These are phyloP conservation scores for Mustela lutreola DNA, from an alignment of 2,113 vertebrate species.

Conservation along the genomic window DNA sequence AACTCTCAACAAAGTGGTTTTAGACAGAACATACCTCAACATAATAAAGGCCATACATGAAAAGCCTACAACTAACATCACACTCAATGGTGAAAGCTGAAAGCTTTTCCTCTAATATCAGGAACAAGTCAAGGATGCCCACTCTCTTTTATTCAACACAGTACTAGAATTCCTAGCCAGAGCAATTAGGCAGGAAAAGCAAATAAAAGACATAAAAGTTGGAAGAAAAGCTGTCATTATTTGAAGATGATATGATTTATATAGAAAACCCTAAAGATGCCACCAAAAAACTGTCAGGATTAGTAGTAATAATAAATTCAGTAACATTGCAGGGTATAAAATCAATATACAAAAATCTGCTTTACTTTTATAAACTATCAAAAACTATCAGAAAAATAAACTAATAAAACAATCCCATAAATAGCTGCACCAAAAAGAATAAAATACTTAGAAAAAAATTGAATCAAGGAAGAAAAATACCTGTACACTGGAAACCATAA, in stretches of 20 bases:
- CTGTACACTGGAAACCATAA: not conserved
- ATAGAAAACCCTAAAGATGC: not conserved
- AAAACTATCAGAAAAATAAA: not conserved
- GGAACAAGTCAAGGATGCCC: not conserved
- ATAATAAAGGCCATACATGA: not conserved
- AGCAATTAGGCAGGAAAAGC: not conserved
- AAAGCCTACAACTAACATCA: not conserved
- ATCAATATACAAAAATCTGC: not conserved
- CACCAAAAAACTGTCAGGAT: not conserved
- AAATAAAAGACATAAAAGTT: not conserved
- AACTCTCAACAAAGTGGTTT: not conserved
- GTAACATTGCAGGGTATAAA: not conserved
- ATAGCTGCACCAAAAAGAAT: not conserved
- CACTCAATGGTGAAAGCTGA: not conserved
- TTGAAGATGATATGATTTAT: not conserved
- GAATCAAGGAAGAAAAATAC: not conserved
- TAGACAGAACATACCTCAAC: not conserved
- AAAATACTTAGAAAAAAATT: not conserved
- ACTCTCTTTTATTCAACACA: not conserved
- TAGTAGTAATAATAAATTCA: not conserved
- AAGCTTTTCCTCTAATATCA: not conserved
- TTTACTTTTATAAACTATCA: not conserved
- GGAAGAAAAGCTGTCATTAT: not conserved
- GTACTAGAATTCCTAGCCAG: not conserved
- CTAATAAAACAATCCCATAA: too few relatives aligned